These are phyloP conservation scores for Loriculus beryllinus DNA, from an alignment of 2,797 vertebrate species.

Conservation along the genomic window DNA sequence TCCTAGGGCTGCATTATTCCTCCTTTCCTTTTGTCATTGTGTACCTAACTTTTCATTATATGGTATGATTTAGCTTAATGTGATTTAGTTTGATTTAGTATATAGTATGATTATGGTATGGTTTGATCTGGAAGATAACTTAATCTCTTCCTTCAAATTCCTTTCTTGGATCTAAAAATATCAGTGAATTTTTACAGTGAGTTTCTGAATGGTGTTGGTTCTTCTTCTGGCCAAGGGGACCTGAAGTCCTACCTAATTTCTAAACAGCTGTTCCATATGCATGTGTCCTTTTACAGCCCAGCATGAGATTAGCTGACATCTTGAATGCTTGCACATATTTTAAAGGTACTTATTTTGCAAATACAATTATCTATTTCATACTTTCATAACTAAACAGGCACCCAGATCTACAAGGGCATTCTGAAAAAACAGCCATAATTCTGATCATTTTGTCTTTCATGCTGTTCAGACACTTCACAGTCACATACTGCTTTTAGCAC, in stretches of 20 bases:
- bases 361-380: background rate
- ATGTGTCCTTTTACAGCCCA: background rate
- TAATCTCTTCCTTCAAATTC: background rate
- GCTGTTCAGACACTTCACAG: background rate
- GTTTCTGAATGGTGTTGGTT: background rate
- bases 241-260: background rate
- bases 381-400: background rate
- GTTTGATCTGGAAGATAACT: background rate
- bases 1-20: background rate
- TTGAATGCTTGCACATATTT: background rate
- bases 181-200: background rate
- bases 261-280: background rate
- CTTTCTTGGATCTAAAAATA: slow-evolving; percentile 6
- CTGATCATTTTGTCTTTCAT: background rate
- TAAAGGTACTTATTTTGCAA: background rate
- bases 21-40: background rate
- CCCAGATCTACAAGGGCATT: background rate
- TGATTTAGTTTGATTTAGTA: too few relatives aligned
- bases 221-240: background rate
- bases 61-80: background rate
- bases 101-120: too few relatives aligned
- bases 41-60: background rate
- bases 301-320: background rate
- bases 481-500: background rate
- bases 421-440: background rate